A percentile compares a stretch with the other conserved stretches of the same genome.
Conservation (phyloP, 2,797 vertebrate genomes). For the Anguilla marmorata region DNA sequence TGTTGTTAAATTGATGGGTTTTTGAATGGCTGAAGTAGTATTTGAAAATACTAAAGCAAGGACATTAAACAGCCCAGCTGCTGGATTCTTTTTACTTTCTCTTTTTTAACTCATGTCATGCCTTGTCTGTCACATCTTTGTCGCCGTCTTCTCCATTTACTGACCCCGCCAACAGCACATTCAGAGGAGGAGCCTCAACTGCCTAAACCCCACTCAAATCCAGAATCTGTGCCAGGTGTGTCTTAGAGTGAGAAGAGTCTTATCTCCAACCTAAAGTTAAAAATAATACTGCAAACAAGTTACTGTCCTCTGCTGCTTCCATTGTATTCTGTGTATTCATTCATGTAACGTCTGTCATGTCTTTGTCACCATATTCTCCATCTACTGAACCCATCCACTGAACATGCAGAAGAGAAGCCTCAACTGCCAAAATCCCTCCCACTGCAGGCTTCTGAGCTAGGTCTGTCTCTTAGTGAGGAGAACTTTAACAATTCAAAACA, state of each 20-base stretch:
- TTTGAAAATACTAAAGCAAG: background rate
- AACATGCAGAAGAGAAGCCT: conserved; percentile 68
- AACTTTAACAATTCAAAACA: background rate
- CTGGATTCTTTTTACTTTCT: background rate
- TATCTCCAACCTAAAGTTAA: too few species aligned
- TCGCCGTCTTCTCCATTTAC: conserved; percentile 50
- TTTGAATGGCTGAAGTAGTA: background rate
- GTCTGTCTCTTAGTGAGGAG: background rate
- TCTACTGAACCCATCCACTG: conserved; percentile 61
- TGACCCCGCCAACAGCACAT: conserved; percentile 63
- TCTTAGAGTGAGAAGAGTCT: conserved; percentile 48
- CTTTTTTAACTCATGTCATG: background rate
- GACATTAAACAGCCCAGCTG: background rate
- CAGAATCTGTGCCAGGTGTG: conserved; percentile 79
- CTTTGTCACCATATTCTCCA: conserved; percentile 43
- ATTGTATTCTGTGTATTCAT: background rate
- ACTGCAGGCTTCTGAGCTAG: conserved; percentile 70
- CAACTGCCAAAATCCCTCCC: conserved; percentile 37
- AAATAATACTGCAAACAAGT: background rate
- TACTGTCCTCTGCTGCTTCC: background rate
- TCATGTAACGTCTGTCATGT: background rate
- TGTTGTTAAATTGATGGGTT: background rate
- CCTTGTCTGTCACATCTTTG: conserved; percentile 1
- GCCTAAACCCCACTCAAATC: conserved; percentile 50
- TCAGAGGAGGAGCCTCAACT: conserved; percentile 62